Base-by-base conservation (phyloP, 2,113 vertebrate genomes). In the Noturus placidus region DNA sequence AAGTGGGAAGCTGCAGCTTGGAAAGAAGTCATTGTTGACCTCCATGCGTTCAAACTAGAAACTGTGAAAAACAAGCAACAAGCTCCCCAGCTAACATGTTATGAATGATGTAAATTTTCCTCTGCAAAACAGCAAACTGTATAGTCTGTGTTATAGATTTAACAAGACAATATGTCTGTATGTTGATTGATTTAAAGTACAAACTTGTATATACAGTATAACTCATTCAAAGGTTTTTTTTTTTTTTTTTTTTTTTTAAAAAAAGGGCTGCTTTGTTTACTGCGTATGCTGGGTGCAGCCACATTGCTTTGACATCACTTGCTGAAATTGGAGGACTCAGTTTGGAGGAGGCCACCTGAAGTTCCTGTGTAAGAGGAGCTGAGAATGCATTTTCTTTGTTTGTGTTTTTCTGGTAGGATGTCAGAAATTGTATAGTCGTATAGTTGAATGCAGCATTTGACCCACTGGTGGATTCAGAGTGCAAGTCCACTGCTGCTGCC, bases 401-500 rank as follows among this genome's bases (percentile, higher is more conserved):
- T 4, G 25, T 30, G 30, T 74, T 20, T 74, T 22, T 20, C 20
- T 74, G 19, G 9, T 74, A 2, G 1, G 19, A 76, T 10, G 20
- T 74, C 22, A 46, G 38, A 6, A 46, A 76, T 50, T 11, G 5
- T 1, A 3, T 9, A 76, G 22, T 50, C 46, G 25, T 27, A 13
- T 46, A 50, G 19, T 76, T 2, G 0, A 46, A 46, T 50, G 5
- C 8, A 76, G 72, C 35, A 76, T 50, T 76, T 76, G 27, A 5
- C 9, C 35, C 10, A 42, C 42, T 76, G 72, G 69, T 38, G 54
- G 33, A 77, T 33, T 76, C 84, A 82, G 61, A 63, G 4, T 33
- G 35, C 91, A 91, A 93, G 90, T 89, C 92, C 79, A 35, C n/a
- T 3, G 65, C 70, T 91, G 92, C 92, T 93, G 92, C 89, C 90